Base-by-base conservation (phyloP, 2,888 invertebrate species). In the Pseudolycoriella hygida region DNA sequence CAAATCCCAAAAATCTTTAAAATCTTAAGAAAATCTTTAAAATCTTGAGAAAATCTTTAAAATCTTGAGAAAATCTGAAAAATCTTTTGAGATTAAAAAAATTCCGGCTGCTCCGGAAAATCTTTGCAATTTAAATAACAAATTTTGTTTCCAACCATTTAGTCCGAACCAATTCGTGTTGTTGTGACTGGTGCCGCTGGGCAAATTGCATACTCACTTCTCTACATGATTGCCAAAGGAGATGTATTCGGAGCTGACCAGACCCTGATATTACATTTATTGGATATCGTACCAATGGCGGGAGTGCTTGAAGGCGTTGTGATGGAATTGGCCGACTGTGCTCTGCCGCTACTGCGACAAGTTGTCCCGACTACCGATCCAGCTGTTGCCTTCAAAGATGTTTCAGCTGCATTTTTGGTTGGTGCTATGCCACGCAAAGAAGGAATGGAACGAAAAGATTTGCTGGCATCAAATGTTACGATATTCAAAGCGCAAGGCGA, bases 361-460 rank as follows among this genome's bases (percentile, higher is more conserved):
- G 82, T 96, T 15, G 69, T 92, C 2, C 81, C 92, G 3, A 93
- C 94, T 15, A 81, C 80, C 51, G 85, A 89, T 58, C 88, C 89
- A 43, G 79, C 77, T 49, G 82, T 76, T 48, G 98, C 90, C n/a
- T 98, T 98, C 66, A 87, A 86, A 60, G 87, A 93, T 68, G 87
- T 93, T 42, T 86, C 92, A 52, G 90, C 92, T 44, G 97, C 94
- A 34, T 94, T 98, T 64, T 70, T 98, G 48, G 94, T 98, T 40
- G 98, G 98, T 30, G 83, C 97, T 25, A 96, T 97, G 96, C 98
- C 98, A 1, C 79, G 98, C 45, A 86, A 83, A 59, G 80, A 89
- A 62, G 97, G 97, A 45, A 99, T 98, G 98, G 97, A 98, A 66
- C 77, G 98, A 46, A 98, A 97, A 65, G 98, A 99, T 61, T 74